phyloP scores from a whole-genome alignment of 2,888 invertebrate species.

The Euzophera pinguis region DNA sequence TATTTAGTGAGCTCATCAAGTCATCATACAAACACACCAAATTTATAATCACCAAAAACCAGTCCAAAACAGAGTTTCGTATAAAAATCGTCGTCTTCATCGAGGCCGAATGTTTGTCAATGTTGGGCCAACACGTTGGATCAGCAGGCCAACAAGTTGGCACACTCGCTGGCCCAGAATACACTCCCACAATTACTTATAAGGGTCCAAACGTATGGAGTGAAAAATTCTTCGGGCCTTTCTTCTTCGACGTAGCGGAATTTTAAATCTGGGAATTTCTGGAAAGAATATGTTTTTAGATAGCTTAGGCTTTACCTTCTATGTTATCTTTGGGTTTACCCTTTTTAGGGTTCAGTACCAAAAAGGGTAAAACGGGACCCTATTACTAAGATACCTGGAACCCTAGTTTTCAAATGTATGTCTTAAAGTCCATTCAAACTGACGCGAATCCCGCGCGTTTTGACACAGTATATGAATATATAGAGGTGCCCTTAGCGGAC shows the following conservation, averaged over 20 bases:
- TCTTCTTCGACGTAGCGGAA: constrained; percentile 99
- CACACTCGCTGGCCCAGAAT: constrained; percentile 73
- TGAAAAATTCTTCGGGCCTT: constrained; percentile 98
- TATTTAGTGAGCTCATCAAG: background rate
- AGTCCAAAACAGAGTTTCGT: background rate
- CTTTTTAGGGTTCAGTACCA: too few species aligned
- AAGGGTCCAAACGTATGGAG: constrained; percentile 98
- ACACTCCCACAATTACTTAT: constrained; percentile 82
- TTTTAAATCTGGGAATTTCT: constrained; percentile 99
- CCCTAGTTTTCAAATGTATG: too few species aligned
- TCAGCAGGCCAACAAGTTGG: constrained; percentile 56
- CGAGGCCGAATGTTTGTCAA: background rate
- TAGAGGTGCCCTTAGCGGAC: too few species aligned
- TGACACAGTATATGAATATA: too few species aligned
- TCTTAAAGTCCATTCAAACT: too few species aligned
- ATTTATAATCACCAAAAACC: background rate
- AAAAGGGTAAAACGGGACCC: too few species aligned
- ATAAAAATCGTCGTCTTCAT: background rate
- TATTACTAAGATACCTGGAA: too few species aligned
- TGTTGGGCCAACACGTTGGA: constrained; percentile 14
- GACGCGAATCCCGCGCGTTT: too few species aligned
- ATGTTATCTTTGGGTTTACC: too few species aligned
- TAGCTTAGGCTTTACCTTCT: too few species aligned
- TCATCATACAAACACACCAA: background rate
- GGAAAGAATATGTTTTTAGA: too few species aligned